Percentiles rank a stretch among this genome's conserved stretches.
Conservation (phyloP, 1,140 invertebrate species). For the Phocides pigmalion region DNA sequence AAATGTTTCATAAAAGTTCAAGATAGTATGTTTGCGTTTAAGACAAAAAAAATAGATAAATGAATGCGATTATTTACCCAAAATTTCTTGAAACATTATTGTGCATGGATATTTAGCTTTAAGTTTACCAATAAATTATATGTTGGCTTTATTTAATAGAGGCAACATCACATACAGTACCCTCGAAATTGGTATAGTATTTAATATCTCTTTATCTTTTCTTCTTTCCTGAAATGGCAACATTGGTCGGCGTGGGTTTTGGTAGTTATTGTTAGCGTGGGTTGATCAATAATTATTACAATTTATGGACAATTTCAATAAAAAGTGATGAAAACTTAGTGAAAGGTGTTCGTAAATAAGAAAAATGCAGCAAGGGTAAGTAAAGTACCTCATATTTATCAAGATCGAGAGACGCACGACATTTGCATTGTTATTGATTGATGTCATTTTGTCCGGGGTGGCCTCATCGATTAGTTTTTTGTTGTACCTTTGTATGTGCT, state of each 20-base stretch:
- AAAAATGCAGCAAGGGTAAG: constrained; percentile 51
- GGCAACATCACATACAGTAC: too few relatives aligned
- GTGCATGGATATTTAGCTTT: too few relatives aligned
- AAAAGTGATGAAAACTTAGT: constrained; percentile 33
- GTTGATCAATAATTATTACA: constrained; percentile 55
- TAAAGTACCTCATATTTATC: constrained; percentile 31
- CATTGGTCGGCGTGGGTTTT: constrained; percentile 73
- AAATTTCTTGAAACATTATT: too few relatives aligned
- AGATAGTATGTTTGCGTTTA: too few relatives aligned
- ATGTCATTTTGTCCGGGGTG: constrained; percentile 62
- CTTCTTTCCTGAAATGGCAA: constrained; percentile 45
- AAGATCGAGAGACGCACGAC: constrained; percentile 22
- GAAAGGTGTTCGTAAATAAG: constrained; percentile 42
- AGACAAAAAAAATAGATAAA: too few relatives aligned
- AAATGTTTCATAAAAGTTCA: too few relatives aligned
- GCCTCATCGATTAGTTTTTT: constrained; percentile 51
- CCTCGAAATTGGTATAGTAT: too few relatives aligned
- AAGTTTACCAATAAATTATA: too few relatives aligned
- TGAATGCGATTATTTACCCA: too few relatives aligned
- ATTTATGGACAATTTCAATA: constrained; percentile 10
- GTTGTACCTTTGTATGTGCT: constrained; percentile 41
- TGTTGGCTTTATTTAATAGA: too few relatives aligned
- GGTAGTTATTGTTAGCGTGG: constrained; percentile 71
- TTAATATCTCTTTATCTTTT: too few relatives aligned
- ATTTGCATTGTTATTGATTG: constrained; percentile 69